Percentiles rank a stretch among this genome's conserved stretches.
phyloP scores from a whole-genome alignment of 1,140 invertebrate species.

The Daktulosphaira vitifoliae region DNA sequence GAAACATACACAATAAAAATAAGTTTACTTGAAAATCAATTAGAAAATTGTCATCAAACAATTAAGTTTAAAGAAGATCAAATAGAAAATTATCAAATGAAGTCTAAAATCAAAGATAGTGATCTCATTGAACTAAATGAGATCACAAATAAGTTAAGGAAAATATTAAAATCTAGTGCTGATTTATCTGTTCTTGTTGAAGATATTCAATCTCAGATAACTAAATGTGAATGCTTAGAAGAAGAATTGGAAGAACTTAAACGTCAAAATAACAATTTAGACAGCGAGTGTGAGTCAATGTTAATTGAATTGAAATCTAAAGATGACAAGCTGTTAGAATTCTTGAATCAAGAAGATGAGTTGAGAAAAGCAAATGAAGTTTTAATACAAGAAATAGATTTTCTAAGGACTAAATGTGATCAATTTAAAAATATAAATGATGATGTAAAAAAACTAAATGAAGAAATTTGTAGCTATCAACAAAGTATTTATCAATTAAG shows the following conservation, averaged over 20 bases:
- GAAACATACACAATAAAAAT: neutral
- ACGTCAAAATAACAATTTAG: neutral
- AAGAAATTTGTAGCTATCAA: constrained; percentile 10
- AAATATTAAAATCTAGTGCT: neutral
- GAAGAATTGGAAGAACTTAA: constrained; percentile 6
- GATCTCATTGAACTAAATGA: neutral
- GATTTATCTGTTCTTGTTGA: neutral
- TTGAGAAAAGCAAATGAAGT: neutral
- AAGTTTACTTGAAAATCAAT: constrained; percentile 1
- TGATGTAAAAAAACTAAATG: constrained; percentile 23
- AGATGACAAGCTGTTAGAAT: neutral
- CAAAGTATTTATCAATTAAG: constrained; percentile 17
- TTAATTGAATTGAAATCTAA: constrained; percentile 10
- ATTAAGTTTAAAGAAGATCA: constrained; percentile 9
- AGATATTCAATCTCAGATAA: neutral
- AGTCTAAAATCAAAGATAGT: neutral
- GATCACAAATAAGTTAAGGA: neutral
- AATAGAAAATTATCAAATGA: neutral
- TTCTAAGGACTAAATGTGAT: neutral
- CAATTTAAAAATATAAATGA: constrained; percentile 17
- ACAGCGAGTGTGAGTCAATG: constrained; percentile 14
- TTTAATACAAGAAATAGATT: constrained; percentile 10
- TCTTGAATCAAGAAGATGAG: neutral
- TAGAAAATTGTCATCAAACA: neutral
- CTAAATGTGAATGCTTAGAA: neutral